phyloP scores from a whole-genome alignment of 30 jellyfish, hydroid and myxozoan species.

The Sanderia malayensis region DNA sequence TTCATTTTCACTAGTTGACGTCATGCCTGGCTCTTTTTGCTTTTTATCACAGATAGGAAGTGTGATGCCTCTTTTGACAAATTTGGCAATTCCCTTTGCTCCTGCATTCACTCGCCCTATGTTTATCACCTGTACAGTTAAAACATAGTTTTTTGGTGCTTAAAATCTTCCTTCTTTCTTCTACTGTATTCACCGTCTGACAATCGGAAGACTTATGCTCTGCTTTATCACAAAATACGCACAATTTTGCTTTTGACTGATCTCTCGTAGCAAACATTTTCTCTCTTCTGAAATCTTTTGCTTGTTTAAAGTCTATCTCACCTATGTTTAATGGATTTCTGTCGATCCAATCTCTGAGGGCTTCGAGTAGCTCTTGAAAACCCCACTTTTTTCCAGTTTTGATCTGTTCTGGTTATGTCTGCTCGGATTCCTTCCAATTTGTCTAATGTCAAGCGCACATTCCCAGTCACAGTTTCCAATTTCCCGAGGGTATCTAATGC shows the following conservation, averaged over 20 bases:
- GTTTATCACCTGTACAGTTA: background rate
- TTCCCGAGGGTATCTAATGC: conserved; percentile 48
- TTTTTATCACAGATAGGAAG: background rate
- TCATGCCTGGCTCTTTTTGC: background rate
- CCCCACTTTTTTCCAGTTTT: conserved; percentile 1
- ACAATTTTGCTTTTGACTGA: background rate
- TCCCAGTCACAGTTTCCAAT: conserved; percentile 24
- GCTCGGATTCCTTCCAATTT: too few relatives aligned
- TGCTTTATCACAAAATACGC: background rate
- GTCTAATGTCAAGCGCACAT: conserved; percentile 19
- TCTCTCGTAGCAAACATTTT: background rate
- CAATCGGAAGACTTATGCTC: background rate
- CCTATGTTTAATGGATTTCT: conserved; percentile 6
- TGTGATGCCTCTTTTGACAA: background rate
- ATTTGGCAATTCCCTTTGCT: background rate
- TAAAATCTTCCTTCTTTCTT: background rate
- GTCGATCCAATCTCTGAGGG: conserved; percentile 4
- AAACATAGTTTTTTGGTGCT: background rate
- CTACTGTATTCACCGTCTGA: background rate
- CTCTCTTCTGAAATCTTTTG: background rate
- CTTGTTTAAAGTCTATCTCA: background rate
- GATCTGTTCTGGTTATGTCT: conserved; percentile 1
- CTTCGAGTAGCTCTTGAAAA: conserved; percentile 1
- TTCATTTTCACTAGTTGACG: background rate
- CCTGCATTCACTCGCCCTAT: background rate